Evolutionary conservation across 2,888 invertebrate species (phyloP), one percentile per base, ranked within the genome.

Genomic region (Heliconius charithonia): DNA sequence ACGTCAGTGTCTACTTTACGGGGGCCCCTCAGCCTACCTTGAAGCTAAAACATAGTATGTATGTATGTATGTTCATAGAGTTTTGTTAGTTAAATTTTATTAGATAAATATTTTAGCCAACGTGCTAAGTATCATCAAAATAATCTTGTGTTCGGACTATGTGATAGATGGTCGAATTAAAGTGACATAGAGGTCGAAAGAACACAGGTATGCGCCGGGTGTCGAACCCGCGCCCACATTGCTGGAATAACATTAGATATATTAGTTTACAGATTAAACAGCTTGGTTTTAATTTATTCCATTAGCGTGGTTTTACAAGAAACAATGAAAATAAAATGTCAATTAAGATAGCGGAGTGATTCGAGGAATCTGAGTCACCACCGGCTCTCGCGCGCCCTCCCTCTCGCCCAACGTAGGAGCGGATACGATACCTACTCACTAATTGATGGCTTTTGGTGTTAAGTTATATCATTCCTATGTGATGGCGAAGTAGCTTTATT

Each of bases 241-340:
- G 41, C 22, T 22, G 63, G 25, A 37, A 65, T 65, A 69, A 51
- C 77, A 19, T 56, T 19, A 63, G n/a, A 81, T 56, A 66, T 81
- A 79, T 79, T 75, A 67, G 66, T 37, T 70, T 78, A 37, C 22
- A 81, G 80, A 81, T 81, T 79, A 77, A 76, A 37, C 56, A 51
- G 75, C 69, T 67, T 72, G 22, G 37, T 75, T 73, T 77, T 81
- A 69, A 79, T 81, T 81, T 77, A 81, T 77, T 76, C 79, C 73
- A 75, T 79, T 70, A 73, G 73, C 37, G 67, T 73, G 62, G 66
- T 67, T 69, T 69, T 62, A 70, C 41, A 65, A 79, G 72, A 72
- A 79, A 77, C 67, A 73, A 76, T 76, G 37, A 59, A 73, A 79
- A 76, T 69, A 74, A 78, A 78, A 78, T 78, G 67, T 74, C 73